Conservation (phyloP, 2,888 invertebrate species). For the Leptinotarsa juncta region DNA sequence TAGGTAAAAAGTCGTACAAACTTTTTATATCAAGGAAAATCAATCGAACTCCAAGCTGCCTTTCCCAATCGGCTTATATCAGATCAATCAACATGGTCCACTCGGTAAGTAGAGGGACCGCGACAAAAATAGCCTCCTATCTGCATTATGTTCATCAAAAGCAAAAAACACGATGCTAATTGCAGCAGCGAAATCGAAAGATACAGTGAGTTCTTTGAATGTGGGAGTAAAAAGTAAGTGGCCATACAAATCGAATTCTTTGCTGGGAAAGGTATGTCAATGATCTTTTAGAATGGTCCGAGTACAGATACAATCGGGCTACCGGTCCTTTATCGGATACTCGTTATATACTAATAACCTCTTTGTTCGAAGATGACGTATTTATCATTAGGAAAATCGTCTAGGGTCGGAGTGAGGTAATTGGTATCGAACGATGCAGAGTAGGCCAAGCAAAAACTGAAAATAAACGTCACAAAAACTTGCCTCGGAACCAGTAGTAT, state of each 20-base stretch:
- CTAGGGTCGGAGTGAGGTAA: slow-evolving; percentile 24
- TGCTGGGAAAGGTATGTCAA: slow-evolving; percentile 49
- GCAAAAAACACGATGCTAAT: slow-evolving; percentile 36
- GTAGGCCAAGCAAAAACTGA: neutral
- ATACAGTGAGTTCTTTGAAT: slow-evolving; percentile 40
- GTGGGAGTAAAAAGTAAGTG: slow-evolving; percentile 45
- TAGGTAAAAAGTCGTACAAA: no score
- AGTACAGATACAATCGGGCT: slow-evolving; percentile 53
- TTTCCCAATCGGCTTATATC: neutral
- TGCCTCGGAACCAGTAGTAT: no score
- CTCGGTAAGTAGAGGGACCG: neutral
- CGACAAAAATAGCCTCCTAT: neutral
- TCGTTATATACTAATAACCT: slow-evolving; percentile 57
- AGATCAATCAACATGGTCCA: neutral
- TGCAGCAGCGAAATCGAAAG: slow-evolving; percentile 35
- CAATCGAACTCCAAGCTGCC: neutral
- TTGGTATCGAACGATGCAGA: neutral
- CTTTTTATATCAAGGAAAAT: no score
- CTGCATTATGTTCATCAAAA: slow-evolving; percentile 17
- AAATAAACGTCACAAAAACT: no score
- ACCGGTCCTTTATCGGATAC: slow-evolving; percentile 55
- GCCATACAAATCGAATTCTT: slow-evolving; percentile 29
- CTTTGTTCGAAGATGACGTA: slow-evolving; percentile 52
- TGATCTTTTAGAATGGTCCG: slow-evolving; percentile 53
- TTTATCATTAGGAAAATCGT: slow-evolving; percentile 48